Conservation (phyloP, 2,113 vertebrate genomes). For the Phocoena sinus region DNA sequence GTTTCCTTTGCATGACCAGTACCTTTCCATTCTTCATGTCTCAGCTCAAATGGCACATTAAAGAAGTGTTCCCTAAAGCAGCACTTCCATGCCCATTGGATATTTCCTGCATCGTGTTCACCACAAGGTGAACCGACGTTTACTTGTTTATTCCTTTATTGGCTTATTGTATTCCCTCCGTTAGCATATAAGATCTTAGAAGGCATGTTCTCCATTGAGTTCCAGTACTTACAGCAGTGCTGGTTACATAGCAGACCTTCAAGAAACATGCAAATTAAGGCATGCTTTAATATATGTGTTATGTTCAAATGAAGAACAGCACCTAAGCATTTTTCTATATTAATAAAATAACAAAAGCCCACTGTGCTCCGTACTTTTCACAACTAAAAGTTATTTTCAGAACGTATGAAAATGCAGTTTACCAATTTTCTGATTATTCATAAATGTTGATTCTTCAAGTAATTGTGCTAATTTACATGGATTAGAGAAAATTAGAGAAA, state of each 20-base stretch:
- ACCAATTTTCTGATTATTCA: background rate
- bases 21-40: background rate
- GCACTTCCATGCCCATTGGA: background rate
- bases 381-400: background rate
- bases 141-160: background rate
- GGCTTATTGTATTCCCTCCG: background rate
- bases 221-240: background rate
- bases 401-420: background rate
- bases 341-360: background rate
- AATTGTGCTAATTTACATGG: background rate
- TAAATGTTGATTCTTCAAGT: background rate
- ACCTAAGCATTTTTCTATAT: background rate
- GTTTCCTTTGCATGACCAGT: background rate
- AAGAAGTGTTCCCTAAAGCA: background rate
- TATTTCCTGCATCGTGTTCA: background rate
- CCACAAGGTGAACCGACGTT: background rate
- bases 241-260: background rate
- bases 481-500: background rate
- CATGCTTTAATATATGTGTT: background rate
- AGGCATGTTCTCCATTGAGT: background rate
- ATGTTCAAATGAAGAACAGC: background rate
- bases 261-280: background rate
- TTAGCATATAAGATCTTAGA: background rate
- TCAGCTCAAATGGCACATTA: background rate
- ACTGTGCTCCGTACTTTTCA: background rate